A percentile compares a stretch with the other conserved stretches of the same genome.
phyloP scores from a whole-genome alignment of 2,888 invertebrate species.

The Hirtodrosophila histrioides region DNA sequence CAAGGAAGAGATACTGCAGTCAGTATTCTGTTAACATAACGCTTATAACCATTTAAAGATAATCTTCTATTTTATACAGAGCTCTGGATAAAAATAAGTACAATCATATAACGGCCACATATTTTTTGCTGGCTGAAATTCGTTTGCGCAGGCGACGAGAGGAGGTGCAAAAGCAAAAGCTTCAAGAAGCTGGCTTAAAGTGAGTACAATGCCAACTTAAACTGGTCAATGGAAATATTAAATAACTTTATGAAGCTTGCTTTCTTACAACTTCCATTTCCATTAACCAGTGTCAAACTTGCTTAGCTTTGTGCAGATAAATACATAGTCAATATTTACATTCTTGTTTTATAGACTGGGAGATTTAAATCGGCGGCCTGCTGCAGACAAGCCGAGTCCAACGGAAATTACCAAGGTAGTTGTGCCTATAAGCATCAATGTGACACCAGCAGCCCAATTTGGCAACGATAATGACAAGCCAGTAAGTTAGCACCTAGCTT shows the following conservation, averaged over 20 bases:
- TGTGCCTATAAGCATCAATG: conserved; percentile 81
- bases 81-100: conserved; percentile 98
- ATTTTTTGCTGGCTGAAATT: conserved; percentile 97
- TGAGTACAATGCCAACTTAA: conserved; percentile 28
- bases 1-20: conserved; percentile 97
- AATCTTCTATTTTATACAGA: conserved; percentile 84
- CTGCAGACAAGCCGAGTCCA: conserved; percentile 64
- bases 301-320: too few species aligned
- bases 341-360: conserved; percentile 36
- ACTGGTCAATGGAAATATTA: too few species aligned
- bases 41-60: too few species aligned
- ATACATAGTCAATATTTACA: conserved; percentile 1
- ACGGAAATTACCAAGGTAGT: conserved; percentile 74
- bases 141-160: conserved; percentile 92
- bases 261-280: too few species aligned
- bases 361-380: conserved; percentile 48
- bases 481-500: conserved; percentile 32
- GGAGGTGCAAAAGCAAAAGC: conserved; percentile 85
- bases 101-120: conserved; percentile 99
- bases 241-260: too few species aligned
- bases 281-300: too few species aligned
- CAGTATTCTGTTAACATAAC: conserved; percentile 79
- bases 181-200: conserved; percentile 70
- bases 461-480: conserved; percentile 73
- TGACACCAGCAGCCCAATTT: conserved; percentile 73